phyloP scores from a whole-genome alignment of 2,888 invertebrate genomes.

The Agrypnus murinus region DNA sequence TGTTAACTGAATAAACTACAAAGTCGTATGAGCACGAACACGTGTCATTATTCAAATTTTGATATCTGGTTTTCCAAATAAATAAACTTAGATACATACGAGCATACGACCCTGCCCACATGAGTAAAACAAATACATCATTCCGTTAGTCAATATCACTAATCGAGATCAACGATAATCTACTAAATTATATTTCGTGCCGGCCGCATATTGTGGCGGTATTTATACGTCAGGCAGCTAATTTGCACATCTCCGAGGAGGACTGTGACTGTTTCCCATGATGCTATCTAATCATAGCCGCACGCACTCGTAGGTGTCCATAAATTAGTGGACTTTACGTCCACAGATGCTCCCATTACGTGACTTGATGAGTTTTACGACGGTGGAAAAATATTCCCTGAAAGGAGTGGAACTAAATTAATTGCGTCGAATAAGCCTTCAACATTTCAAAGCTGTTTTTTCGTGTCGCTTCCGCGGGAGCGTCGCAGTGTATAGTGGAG shows the following conservation, averaged over 20 bases:
- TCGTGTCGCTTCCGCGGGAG: constrained; percentile 47
- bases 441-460: constrained; percentile 44
- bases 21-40: too few relatives aligned
- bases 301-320: constrained; percentile 64
- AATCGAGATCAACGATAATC: constrained; percentile 61
- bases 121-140: constrained; percentile 53
- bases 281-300: constrained; percentile 67
- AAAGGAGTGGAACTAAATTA: constrained; percentile 58
- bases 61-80: too few relatives aligned
- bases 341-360: constrained; percentile 60
- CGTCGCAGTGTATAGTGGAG: constrained; percentile 29
- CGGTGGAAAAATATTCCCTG: constrained; percentile 55
- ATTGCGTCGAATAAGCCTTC: constrained; percentile 47
- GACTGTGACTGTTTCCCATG: constrained; percentile 66
- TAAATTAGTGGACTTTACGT: constrained; percentile 66
- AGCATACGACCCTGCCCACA: constrained; percentile 28
- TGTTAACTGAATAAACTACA: too few relatives aligned
- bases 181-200: constrained; percentile 66
- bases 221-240: constrained; percentile 64
- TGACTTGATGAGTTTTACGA: constrained; percentile 58
- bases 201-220: constrained; percentile 60
- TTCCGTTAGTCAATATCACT: constrained; percentile 60
- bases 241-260: constrained; percentile 69
- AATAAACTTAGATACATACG: constrained; percentile 23
- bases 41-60: too few relatives aligned